These are phyloP conservation scores for Limnothrissa miodon DNA, from an alignment of 2,113 vertebrate genomes.

Conservation along the genomic window DNA sequence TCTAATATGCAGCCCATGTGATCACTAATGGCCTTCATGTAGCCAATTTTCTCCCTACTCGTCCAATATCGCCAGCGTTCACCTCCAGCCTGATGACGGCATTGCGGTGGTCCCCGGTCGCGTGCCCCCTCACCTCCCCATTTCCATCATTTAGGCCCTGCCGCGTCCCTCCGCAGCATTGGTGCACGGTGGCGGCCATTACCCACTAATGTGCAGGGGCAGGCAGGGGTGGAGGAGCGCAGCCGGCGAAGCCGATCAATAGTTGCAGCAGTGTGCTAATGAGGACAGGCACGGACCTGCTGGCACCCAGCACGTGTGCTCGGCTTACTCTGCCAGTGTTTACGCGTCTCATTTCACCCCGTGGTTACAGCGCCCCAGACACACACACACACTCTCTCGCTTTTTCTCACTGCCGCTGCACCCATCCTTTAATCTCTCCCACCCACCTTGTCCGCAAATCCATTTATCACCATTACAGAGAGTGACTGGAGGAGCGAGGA, in stretches of 20 bases:
- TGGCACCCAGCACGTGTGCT: not conserved
- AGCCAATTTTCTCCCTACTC: not conserved
- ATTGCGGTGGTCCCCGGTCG: not conserved
- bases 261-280: not conserved
- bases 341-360: not conserved
- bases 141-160: not conserved
- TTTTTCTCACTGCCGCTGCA: not conserved
- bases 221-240: not conserved
- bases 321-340: constrained; percentile 12
- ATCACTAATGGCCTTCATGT: not conserved
- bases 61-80: not conserved
- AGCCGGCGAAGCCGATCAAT: not conserved
- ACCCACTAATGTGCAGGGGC: not conserved
- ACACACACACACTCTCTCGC: not conserved
- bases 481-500: not conserved
- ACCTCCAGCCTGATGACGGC: not conserved
- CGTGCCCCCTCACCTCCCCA: not conserved
- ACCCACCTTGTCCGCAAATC: constrained; percentile 8
- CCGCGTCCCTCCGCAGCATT: not conserved
- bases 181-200: not conserved
- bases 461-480: constrained; percentile 14
- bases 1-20: not conserved
- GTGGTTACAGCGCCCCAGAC: not conserved
- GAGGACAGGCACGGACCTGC: not conserved
- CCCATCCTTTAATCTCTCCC: constrained; percentile 5